Base-by-base conservation (phyloP, 2,888 invertebrate genomes). In the Cerastis leucographa region DNA sequence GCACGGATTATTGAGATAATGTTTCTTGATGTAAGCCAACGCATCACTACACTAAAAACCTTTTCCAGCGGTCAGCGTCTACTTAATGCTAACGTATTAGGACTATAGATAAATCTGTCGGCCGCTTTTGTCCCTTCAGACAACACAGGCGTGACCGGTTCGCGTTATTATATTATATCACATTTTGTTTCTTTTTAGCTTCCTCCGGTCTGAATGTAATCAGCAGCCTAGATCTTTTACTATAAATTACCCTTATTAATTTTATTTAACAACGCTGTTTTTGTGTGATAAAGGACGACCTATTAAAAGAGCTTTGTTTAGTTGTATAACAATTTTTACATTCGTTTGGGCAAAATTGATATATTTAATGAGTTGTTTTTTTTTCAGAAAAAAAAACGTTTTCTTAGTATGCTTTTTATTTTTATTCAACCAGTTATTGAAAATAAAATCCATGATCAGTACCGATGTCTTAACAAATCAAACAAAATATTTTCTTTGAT, bases 161-260 rank as follows among this genome's bases (percentile, higher is more conserved):
- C 25, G 56, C 46, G 14, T 70, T 83, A 46, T 46, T 42, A 56
- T 83, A 46, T 46, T 42, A 56, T 61, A 68, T 69, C 5, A 51
- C 25, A 62, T 56, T 79, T 35, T 61, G 59, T 81, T 78, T 65
- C 29, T 79, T 68, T 65, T 46, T 29, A 19, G 61, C 46, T 65
- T 71, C 51, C 65, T 61, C 49, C 59, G 54, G 17, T 19, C 61
- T 14, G 42, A 54, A 66, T 12, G 17, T 42, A 69, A 80, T 81
- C 81, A 70, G 72, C 1, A 80, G 56, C 84, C 81, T 61, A 81
- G 17, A 81, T 81, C 84, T 84, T 29, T 54, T 69, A 46, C 69
- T 65, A 81, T 81, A 84, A 79, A 81, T 84, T 56, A 69, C 81
- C 49, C 54, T 40, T 84, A 84, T 69, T 80, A 29, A 80, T 84